Percentiles rank a stretch among this genome's conserved stretches.
Evolutionary conservation across 2,888 invertebrate genomes (phyloP).

Genomic region (Branchellion lobata): DNA sequence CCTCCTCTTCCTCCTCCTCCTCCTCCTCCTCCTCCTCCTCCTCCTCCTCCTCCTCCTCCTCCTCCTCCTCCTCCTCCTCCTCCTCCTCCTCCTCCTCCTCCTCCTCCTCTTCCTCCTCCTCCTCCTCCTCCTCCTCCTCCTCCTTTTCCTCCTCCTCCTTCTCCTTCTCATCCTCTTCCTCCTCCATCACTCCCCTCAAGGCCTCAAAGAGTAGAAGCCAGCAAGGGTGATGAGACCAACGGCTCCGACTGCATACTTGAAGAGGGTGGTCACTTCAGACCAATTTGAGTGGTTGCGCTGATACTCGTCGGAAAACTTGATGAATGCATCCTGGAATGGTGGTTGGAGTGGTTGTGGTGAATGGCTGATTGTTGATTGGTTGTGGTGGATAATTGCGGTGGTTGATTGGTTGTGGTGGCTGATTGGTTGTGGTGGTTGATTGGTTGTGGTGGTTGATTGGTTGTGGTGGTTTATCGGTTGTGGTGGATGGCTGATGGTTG

Average conservation of each 20-base stretch:
- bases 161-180: no score
- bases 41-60: not conserved
- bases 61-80: not conserved
- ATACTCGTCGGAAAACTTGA: constrained; percentile 56
- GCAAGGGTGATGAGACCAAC: constrained; percentile 59
- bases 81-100: not conserved
- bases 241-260: constrained; percentile 57
- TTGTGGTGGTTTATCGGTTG: no score
- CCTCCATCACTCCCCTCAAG: constrained; percentile 39
- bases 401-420: not conserved
- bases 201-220: constrained; percentile 57
- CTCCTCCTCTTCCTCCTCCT: not conserved
- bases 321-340: constrained; percentile 56
- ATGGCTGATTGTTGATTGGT: not conserved
- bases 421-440: not conserved
- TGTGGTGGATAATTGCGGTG: not conserved
- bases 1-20: constrained; percentile 13
- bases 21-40: constrained; percentile 11
- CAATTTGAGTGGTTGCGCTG: constrained; percentile 53
- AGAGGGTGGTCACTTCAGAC: constrained; percentile 55
- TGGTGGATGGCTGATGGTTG: not conserved
- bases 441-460: no score
- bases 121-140: not conserved
- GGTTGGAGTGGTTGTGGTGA: not conserved
- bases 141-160: not conserved